Conservation (phyloP, 1,140 invertebrate species). For the Oryzaephilus surinamensis region DNA sequence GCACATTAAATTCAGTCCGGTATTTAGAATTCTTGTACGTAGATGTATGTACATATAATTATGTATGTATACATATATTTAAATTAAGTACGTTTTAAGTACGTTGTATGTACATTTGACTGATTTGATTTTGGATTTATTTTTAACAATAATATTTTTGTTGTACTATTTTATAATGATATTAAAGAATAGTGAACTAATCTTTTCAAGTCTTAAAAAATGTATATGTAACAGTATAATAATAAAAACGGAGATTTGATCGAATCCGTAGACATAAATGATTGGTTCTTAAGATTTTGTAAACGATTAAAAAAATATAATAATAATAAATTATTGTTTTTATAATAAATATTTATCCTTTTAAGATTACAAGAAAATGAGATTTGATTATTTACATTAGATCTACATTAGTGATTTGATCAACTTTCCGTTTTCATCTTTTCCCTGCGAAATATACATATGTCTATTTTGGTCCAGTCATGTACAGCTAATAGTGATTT, state of each 20-base stretch:
- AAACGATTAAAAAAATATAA: too few relatives aligned
- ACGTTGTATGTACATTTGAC: slow-evolving; percentile 27
- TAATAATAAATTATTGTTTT: too few relatives aligned
- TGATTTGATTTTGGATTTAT: slow-evolving; percentile 15
- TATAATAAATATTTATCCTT: too few relatives aligned
- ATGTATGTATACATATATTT: too few relatives aligned
- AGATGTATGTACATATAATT: slow-evolving; percentile 26
- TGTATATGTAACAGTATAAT: too few relatives aligned
- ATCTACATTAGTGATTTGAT: neutral
- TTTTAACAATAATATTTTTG: slow-evolving; percentile 4
- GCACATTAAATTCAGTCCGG: slow-evolving; percentile 27
- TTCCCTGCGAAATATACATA: slow-evolving; percentile 1
- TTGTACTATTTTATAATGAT: too few relatives aligned
- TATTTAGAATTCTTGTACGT: slow-evolving; percentile 31
- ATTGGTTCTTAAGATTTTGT: too few relatives aligned
- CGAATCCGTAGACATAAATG: too few relatives aligned
- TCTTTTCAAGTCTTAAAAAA: too few relatives aligned
- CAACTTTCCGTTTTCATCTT: neutral
- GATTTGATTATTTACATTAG: slow-evolving; percentile 8
- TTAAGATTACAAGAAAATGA: neutral
- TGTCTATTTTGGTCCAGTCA: slow-evolving; percentile 14
- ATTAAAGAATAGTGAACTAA: too few relatives aligned
- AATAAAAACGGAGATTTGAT: too few relatives aligned
- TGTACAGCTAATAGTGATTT: slow-evolving; percentile 22
- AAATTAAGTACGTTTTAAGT: too few relatives aligned